A percentile compares a stretch with the other conserved stretches of the same genome.
phyloP scores from a whole-genome alignment of 2,797 vertebrate species.

The Rhadinocentrus ornatus region DNA sequence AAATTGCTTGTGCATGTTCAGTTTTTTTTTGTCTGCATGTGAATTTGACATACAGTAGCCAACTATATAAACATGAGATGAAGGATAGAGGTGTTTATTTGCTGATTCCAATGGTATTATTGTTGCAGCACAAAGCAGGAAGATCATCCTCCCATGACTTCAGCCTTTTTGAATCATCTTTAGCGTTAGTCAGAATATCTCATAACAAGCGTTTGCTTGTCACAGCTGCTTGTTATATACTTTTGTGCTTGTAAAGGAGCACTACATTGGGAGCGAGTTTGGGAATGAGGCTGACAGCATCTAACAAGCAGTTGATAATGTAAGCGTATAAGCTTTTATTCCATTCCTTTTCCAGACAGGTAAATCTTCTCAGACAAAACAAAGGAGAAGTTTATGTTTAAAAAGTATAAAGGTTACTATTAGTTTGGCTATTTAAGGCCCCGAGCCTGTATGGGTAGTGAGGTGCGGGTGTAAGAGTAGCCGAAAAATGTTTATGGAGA shows the following conservation, averaged over 20 bases:
- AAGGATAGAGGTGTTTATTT: slow-evolving; percentile 41
- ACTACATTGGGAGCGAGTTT: slow-evolving; percentile 44
- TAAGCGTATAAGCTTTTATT: slow-evolving; percentile 53
- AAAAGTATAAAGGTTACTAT: slow-evolving; percentile 59
- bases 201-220: slow-evolving; percentile 60
- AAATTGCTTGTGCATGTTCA: slow-evolving; percentile 4
- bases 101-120: slow-evolving; percentile 43
- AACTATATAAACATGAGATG: not conserved
- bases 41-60: slow-evolving; percentile 21
- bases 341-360: slow-evolving; percentile 46
- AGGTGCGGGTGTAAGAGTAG: slow-evolving; percentile 23
- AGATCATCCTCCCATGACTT: slow-evolving; percentile 57
- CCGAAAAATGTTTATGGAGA: slow-evolving; percentile 73
- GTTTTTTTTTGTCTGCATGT: slow-evolving; percentile 19
- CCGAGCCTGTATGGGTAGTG: slow-evolving; percentile 39
- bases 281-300: slow-evolving; percentile 48
- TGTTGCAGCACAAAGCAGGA: slow-evolving; percentile 44
- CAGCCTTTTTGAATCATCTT: slow-evolving; percentile 59
- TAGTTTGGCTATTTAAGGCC: slow-evolving; percentile 46
- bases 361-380: slow-evolving; percentile 54
- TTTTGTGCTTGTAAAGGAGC: slow-evolving; percentile 44
- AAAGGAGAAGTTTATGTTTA: slow-evolving; percentile 39
- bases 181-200: slow-evolving; percentile 57
- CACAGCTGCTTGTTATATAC: slow-evolving; percentile 60
- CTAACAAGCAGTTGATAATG: slow-evolving; percentile 61